phyloP scores from a whole-genome alignment of 2,113 vertebrate species.

The Bubo blakistoni region DNA sequence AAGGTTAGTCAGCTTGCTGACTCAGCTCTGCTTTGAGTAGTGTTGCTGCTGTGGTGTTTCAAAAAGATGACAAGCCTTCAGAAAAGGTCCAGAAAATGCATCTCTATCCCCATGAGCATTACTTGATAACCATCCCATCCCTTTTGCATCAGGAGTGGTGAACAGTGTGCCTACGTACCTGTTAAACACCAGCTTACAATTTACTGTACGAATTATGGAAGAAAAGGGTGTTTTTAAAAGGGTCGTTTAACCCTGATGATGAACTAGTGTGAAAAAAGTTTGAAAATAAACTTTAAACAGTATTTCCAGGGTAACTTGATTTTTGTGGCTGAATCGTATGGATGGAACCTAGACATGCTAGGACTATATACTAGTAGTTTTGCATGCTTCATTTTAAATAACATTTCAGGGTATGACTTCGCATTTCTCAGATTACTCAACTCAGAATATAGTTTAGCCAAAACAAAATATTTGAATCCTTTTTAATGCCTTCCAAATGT shows the following conservation, averaged over 20 bases:
- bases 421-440: not conserved
- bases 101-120: not conserved
- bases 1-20: not conserved
- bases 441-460: not conserved
- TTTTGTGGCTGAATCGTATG: not conserved
- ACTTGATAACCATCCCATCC: not conserved
- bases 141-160: not conserved
- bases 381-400: not conserved
- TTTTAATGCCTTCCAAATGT: not conserved
- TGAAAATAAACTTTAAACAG: not conserved
- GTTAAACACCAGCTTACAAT: not conserved
- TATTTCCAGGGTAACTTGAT: not conserved
- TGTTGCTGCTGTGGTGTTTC: not conserved
- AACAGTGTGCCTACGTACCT: not conserved
- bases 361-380: not conserved
- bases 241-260: accelerated
- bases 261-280: not conserved
- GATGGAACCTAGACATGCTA: not conserved
- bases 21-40: not conserved
- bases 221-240: not conserved
- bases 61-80: not conserved
- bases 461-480: not conserved
- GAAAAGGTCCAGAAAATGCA: not conserved
- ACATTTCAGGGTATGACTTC: not conserved
- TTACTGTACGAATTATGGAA: not conserved